A percentile compares a stretch with the other conserved stretches of the same genome.
These are phyloP conservation scores for Platycheirus albimanus DNA, from an alignment of 2,888 invertebrate genomes.

Conservation along the genomic window DNA sequence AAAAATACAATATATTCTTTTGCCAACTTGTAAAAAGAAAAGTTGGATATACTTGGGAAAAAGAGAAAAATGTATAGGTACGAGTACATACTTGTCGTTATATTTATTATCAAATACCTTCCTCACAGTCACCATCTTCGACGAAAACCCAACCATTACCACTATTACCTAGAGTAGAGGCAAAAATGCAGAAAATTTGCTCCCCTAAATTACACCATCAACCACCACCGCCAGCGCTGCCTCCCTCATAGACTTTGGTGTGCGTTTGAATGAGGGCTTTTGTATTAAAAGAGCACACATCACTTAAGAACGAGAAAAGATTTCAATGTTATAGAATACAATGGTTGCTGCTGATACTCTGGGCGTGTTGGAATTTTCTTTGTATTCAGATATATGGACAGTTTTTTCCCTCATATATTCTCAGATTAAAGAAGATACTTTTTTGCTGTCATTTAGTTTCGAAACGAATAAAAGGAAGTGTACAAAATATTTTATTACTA, in stretches of 20 bases:
- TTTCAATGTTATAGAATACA: conserved; percentile 21
- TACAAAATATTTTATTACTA: conserved; percentile 10
- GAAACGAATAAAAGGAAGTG: not conserved
- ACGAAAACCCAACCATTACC: not conserved
- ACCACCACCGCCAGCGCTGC: not conserved
- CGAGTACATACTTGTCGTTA: too few relatives aligned
- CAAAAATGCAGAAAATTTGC: too few relatives aligned
- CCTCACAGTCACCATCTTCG: too few relatives aligned
- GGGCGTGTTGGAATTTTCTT: conserved; percentile 30
- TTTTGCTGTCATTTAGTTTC: not conserved
- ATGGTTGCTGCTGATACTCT: conserved; percentile 9
- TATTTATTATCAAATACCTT: too few relatives aligned
- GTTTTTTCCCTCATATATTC: not conserved
- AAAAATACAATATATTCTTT: too few relatives aligned
- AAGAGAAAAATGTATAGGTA: too few relatives aligned
- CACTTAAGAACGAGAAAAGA: not conserved
- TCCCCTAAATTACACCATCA: not conserved
- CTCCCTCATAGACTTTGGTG: not conserved
- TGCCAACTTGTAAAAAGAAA: too few relatives aligned
- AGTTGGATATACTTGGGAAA: too few relatives aligned
- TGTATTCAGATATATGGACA: conserved; percentile 7
- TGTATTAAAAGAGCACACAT: not conserved
- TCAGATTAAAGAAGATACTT: not conserved
- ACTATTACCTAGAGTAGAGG: not conserved
- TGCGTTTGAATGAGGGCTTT: conserved; percentile 6